Percentiles rank a stretch among this genome's conserved stretches.
phyloP scores from a whole-genome alignment of 2,888 invertebrate species.

The Melinaea menophilus region DNA sequence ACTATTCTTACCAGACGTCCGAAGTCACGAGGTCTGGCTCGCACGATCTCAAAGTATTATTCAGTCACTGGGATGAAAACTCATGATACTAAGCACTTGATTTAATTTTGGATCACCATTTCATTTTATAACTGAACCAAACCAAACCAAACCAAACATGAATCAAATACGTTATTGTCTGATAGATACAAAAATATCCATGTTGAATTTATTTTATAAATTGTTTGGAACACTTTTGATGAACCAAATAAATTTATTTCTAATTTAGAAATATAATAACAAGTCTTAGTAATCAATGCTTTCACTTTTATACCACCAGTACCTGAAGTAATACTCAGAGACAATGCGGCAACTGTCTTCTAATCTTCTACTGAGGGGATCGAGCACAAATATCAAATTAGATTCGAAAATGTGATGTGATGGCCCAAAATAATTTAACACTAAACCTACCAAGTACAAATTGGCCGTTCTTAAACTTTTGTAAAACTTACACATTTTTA shows the following conservation, averaged over 20 bases:
- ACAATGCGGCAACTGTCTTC: conserved; percentile 77
- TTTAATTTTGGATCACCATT: conserved; percentile 1
- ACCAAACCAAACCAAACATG: background rate
- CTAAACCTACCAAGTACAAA: too few relatives aligned
- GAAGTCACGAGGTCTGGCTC: conserved; percentile 49
- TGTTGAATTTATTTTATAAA: too few relatives aligned
- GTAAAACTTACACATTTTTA: too few relatives aligned
- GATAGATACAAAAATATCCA: background rate
- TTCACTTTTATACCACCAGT: conserved; percentile 83
- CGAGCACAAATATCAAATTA: background rate
- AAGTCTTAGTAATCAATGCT: conserved; percentile 36
- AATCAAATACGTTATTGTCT: background rate
- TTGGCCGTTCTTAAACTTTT: too few relatives aligned
- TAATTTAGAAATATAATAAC: too few relatives aligned
- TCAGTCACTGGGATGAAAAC: conserved; percentile 89
- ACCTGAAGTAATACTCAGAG: conserved; percentile 99
- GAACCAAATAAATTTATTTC: too few relatives aligned
- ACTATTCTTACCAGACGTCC: conserved; percentile 66
- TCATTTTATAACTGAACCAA: background rate
- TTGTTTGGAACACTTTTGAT: too few relatives aligned
- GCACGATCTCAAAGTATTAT: conserved; percentile 90
- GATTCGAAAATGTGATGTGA: conserved; percentile 35
- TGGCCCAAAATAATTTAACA: too few relatives aligned
- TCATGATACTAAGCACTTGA: conserved; percentile 40
- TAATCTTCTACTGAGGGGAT: conserved; percentile 41